phyloP scores from a whole-genome alignment of 1,140 invertebrate species.

The Cepaea nemoralis region DNA sequence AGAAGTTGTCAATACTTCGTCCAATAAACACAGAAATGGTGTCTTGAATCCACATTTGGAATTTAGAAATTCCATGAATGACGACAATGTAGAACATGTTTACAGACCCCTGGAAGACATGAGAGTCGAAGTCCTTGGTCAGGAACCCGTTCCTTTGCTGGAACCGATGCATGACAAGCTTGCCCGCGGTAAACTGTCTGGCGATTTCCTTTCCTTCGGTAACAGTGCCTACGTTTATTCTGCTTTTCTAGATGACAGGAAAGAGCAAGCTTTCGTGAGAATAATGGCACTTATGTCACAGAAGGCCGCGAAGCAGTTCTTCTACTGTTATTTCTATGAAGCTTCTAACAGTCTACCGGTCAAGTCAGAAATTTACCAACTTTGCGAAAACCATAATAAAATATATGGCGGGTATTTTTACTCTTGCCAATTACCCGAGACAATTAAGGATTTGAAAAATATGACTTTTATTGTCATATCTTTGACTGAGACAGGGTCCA shows the following conservation, averaged over 20 bases:
- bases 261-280: constrained; percentile 28
- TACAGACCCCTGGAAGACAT: neutral
- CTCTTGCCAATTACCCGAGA: constrained; percentile 46
- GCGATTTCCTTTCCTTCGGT: constrained; percentile 30
- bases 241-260: constrained; percentile 45
- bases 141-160: neutral
- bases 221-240: constrained; percentile 43
- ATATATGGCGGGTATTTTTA: constrained; percentile 55
- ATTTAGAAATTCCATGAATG: neutral
- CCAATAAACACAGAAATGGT: neutral
- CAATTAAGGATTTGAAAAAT: constrained; percentile 44
- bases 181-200: neutral
- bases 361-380: constrained; percentile 48
- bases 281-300: constrained; percentile 39
- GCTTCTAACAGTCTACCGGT: neutral
- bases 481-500: neutral
- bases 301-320: neutral
- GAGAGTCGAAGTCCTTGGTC: neutral
- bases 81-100: neutral
- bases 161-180: neutral
- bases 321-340: constrained; percentile 39
- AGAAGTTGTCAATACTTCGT: neutral
- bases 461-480: constrained; percentile 46
- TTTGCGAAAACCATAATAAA: constrained; percentile 62
- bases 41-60: neutral